Percentiles rank a stretch among this genome's conserved stretches.
phyloP scores from a whole-genome alignment of 2,113 vertebrate genomes.

The Parus major region DNA sequence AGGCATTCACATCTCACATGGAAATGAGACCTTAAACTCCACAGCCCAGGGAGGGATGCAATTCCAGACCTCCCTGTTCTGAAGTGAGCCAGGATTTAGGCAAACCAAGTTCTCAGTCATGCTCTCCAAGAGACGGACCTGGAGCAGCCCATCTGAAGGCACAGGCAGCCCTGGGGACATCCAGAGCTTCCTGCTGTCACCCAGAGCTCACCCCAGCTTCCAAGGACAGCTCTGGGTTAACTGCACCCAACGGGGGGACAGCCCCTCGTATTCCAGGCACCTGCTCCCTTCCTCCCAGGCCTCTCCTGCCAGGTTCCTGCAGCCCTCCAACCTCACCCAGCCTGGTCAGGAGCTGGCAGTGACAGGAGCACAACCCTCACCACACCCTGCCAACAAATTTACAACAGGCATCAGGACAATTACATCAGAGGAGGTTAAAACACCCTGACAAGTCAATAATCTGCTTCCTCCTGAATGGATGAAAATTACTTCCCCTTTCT shows the following conservation, averaged over 20 bases:
- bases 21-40: neutral
- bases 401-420: neutral
- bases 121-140: too few species aligned
- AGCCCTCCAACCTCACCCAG: neutral
- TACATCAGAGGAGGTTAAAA: neutral
- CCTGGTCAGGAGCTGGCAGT: neutral
- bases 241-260: neutral
- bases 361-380: neutral
- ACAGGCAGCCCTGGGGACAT: neutral
- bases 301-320: neutral
- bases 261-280: fast-evolving
- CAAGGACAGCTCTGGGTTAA: fast-evolving
- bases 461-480: neutral
- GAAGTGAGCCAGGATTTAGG: neutral
- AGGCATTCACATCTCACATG: neutral
- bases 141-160: neutral
- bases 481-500: neutral
- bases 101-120: neutral
- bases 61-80: neutral
- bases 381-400: neutral
- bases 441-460: neutral
- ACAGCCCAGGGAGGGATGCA: neutral
- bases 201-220: neutral
- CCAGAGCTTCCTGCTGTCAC: neutral
- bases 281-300: neutral